Conservation (phyloP, 2,888 invertebrate genomes). For the Alviniconcha strummeri region DNA sequence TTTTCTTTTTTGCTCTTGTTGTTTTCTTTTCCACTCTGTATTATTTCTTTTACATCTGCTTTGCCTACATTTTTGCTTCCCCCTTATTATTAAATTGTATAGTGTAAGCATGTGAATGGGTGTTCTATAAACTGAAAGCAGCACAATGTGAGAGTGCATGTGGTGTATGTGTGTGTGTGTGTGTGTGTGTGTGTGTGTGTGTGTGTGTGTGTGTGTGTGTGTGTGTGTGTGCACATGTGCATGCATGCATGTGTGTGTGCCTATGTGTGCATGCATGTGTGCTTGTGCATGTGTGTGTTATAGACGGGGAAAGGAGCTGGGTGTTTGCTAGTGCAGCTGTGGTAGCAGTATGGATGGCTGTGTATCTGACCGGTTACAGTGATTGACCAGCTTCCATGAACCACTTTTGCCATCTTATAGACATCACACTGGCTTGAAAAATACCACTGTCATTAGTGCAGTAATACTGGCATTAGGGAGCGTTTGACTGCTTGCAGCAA, state of each 20-base stretch:
- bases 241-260: slow-evolving; percentile 16
- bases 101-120: neutral
- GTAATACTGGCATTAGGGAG: neutral
- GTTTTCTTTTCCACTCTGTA: neutral
- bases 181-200: slow-evolving; percentile 12
- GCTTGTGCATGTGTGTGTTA: neutral
- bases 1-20: slow-evolving; percentile 11
- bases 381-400: neutral
- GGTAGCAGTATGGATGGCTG: neutral
- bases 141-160: neutral
- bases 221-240: neutral
- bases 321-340: neutral
- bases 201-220: neutral
- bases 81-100: too few relatives aligned
- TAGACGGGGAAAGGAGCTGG: neutral
- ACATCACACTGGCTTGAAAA: neutral
- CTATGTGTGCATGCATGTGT: slow-evolving; percentile 16
- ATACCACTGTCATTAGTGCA: too few relatives aligned
- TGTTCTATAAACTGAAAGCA: neutral
- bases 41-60: too few relatives aligned
- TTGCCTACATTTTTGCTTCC: too few relatives aligned
- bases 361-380: neutral
- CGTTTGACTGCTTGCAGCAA: slow-evolving; percentile 17
- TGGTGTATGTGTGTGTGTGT: neutral
- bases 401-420: neutral